phyloP scores from a whole-genome alignment of 2,888 invertebrate genomes.

The Sceliomorpha sp. region DNA sequence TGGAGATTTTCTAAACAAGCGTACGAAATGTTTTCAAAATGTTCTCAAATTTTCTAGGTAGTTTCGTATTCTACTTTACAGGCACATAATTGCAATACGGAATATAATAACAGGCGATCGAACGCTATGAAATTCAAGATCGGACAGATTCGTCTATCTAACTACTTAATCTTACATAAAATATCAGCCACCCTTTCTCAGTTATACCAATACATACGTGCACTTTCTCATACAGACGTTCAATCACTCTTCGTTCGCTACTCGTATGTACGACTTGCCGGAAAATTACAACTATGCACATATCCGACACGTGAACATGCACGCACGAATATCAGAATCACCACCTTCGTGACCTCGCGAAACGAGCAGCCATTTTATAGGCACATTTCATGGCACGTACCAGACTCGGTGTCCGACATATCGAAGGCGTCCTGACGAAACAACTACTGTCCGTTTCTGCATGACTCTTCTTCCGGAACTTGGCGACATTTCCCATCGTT shows the following conservation, averaged over 20 bases:
- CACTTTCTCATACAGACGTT: background rate
- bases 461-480: constrained; percentile 57
- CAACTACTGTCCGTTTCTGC: constrained; percentile 56
- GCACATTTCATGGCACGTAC: constrained; percentile 55
- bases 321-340: constrained; percentile 45
- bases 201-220: too few relatives aligned
- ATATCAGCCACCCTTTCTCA: too few relatives aligned
- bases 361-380: constrained; percentile 42
- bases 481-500: constrained; percentile 70
- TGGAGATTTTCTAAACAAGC: too few relatives aligned
- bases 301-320: constrained; percentile 54
- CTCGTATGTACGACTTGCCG: constrained; percentile 44
- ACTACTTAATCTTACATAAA: constrained; percentile 25
- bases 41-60: too few relatives aligned
- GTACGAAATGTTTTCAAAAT: too few relatives aligned
- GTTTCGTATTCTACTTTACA: too few relatives aligned
- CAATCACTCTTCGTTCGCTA: background rate
- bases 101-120: constrained; percentile 24
- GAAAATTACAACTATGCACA: constrained; percentile 53
- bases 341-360: constrained; percentile 56
- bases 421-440: constrained; percentile 59
- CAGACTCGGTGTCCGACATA: constrained; percentile 71
- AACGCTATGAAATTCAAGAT: constrained; percentile 32
- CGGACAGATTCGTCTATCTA: constrained; percentile 29
- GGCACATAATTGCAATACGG: too few relatives aligned